A percentile compares a stretch with the other conserved stretches of the same genome.
Conservation (phyloP, 2,888 invertebrate species). For the Coenonympha glycerion region DNA sequence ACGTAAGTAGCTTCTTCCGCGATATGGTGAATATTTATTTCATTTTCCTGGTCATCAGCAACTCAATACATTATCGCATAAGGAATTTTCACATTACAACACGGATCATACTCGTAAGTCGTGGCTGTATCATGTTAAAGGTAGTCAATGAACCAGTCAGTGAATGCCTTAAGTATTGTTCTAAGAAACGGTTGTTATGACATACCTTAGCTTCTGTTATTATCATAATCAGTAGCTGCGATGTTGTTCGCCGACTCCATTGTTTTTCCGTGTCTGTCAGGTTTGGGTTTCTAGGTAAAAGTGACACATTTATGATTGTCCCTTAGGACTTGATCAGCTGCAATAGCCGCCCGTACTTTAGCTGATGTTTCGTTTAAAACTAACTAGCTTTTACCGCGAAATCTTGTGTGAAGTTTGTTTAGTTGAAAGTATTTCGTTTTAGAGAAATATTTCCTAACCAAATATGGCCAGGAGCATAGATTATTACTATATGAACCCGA, state of each 20-base stretch:
- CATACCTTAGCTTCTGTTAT: constrained; percentile 18
- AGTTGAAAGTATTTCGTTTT: no score
- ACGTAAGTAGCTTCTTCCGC: no score
- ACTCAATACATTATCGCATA: no score
- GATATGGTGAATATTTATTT: no score
- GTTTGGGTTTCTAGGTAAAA: constrained; percentile 14
- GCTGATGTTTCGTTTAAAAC: background rate
- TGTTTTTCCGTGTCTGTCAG: background rate
- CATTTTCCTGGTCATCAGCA: no score
- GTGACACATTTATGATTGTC: constrained; percentile 15
- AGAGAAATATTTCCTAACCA: no score
- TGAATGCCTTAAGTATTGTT: background rate
- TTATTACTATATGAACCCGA: no score
- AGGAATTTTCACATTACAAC: background rate
- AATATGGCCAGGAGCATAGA: no score
- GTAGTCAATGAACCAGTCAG: constrained; percentile 1
- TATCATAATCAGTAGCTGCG: constrained; percentile 32
- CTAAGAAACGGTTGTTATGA: background rate
- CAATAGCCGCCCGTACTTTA: background rate
- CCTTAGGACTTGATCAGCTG: background rate
- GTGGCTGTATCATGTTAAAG: no score
- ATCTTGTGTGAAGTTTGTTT: no score
- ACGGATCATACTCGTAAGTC: background rate
- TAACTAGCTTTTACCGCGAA: no score
- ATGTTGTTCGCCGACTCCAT: constrained; percentile 20